Percentiles rank a stretch among this genome's conserved stretches.
These are phyloP conservation scores for Spondyliosoma cantharus DNA, from an alignment of 2,797 vertebrate species.

Conservation along the genomic window DNA sequence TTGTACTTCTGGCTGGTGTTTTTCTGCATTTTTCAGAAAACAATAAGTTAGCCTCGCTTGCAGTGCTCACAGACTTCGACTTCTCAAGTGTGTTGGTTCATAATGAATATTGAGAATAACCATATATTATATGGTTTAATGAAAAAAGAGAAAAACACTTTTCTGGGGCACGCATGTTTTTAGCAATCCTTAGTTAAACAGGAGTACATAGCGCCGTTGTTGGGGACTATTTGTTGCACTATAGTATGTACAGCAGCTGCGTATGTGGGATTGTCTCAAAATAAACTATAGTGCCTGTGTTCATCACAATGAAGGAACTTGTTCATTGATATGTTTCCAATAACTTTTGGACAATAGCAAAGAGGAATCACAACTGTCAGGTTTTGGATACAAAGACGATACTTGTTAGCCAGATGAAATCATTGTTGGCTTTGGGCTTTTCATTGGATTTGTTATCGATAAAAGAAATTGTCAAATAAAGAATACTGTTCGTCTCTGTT, in stretches of 20 bases:
- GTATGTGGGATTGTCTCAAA: not conserved
- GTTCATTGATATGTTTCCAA: not conserved
- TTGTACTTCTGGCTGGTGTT: too few relatives aligned
- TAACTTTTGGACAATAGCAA: not conserved
- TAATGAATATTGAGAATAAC: not conserved
- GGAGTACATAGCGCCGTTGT: not conserved
- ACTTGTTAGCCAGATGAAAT: not conserved
- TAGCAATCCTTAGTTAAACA: not conserved
- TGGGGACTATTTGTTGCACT: not conserved
- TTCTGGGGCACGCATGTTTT: too few relatives aligned
- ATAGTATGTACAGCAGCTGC: not conserved
- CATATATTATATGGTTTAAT: not conserved
- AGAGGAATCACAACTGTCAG: not conserved
- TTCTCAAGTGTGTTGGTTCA: not conserved
- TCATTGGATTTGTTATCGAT: not conserved
- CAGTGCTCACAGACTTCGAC: too few relatives aligned
- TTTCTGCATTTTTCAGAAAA: too few relatives aligned
- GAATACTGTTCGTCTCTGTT: not conserved
- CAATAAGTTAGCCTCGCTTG: too few relatives aligned
- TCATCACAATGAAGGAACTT: not conserved
- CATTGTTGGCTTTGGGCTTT: not conserved
- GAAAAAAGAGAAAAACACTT: too few relatives aligned
- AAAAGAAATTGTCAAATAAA: not conserved
- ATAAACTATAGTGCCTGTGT: not conserved
- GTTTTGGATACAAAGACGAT: not conserved